phyloP scores from a whole-genome alignment of 2,888 invertebrate species.

The Cyclophora punctaria region DNA sequence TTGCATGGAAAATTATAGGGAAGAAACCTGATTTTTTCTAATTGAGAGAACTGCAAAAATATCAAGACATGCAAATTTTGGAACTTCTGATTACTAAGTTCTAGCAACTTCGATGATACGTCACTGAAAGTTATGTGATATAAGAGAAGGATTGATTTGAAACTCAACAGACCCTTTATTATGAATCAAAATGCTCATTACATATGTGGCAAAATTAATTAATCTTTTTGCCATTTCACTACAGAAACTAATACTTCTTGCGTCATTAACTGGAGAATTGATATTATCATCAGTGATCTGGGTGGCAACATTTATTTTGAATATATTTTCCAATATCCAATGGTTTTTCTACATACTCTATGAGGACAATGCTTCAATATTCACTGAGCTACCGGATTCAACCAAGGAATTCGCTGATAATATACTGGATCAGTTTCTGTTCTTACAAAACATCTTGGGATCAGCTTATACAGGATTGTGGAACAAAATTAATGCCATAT shows the following conservation, averaged over 20 bases:
- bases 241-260: constrained; percentile 39
- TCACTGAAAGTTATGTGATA: no score
- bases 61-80: no score
- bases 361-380: constrained; percentile 55
- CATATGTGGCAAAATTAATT: constrained; percentile 48
- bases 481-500: constrained; percentile 24
- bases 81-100: no score
- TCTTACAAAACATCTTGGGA: constrained; percentile 29
- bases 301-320: constrained; percentile 28
- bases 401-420: constrained; percentile 22
- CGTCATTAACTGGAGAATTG: constrained; percentile 52
- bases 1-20: no score
- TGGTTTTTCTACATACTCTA: constrained; percentile 58
- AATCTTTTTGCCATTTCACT: constrained; percentile 41
- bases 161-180: not conserved
- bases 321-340: constrained; percentile 29
- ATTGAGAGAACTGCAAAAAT: no score
- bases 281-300: constrained; percentile 43
- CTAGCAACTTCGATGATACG: no score
- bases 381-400: constrained; percentile 54
- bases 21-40: no score
- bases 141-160: no score
- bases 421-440: constrained; percentile 11
- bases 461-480: constrained; percentile 24
- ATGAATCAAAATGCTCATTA: constrained; percentile 42